These are phyloP conservation scores for Plagodis pulveraria DNA, from an alignment of 2,888 invertebrate genomes.

Conservation along the genomic window DNA sequence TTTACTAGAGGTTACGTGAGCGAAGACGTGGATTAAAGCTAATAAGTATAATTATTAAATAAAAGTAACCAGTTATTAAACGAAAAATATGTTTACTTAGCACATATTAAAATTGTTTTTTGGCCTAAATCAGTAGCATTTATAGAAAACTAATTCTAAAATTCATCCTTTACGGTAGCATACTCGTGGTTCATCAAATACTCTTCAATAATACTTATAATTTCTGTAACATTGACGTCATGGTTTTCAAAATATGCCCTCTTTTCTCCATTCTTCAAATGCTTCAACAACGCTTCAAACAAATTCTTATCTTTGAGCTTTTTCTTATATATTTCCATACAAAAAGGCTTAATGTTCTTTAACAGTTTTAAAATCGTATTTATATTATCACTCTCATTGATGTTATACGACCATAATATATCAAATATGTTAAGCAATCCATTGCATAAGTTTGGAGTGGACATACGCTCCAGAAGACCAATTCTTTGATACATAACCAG, in stretches of 20 bases:
- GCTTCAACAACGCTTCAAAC: conserved; percentile 49
- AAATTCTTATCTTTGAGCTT: conserved; percentile 50
- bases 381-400: conserved; percentile 42
- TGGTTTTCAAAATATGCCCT: conserved; percentile 40
- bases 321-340: conserved; percentile 50
- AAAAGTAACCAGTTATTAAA: too few species aligned
- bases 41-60: too few species aligned
- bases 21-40: too few species aligned
- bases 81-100: too few species aligned
- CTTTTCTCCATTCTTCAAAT: conserved; percentile 44
- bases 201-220: conserved; percentile 48
- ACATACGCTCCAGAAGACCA: conserved; percentile 65
- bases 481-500: conserved; percentile 59
- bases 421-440: conserved; percentile 63
- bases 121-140: too few species aligned
- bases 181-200: conserved; percentile 49
- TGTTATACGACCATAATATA: conserved; percentile 45
- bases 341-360: conserved; percentile 60
- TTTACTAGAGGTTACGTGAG: too few species aligned
- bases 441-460: conserved; percentile 56
- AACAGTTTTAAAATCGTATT: conserved; percentile 55
- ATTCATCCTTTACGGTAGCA: conserved; percentile 53
- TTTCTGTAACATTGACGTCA: conserved; percentile 48
- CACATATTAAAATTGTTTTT: too few species aligned
- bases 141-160: conserved; percentile 42